Percentiles rank a stretch among this genome's conserved stretches.
Conservation (phyloP, 1,140 invertebrate genomes). For the Diorhabda elongata region DNA sequence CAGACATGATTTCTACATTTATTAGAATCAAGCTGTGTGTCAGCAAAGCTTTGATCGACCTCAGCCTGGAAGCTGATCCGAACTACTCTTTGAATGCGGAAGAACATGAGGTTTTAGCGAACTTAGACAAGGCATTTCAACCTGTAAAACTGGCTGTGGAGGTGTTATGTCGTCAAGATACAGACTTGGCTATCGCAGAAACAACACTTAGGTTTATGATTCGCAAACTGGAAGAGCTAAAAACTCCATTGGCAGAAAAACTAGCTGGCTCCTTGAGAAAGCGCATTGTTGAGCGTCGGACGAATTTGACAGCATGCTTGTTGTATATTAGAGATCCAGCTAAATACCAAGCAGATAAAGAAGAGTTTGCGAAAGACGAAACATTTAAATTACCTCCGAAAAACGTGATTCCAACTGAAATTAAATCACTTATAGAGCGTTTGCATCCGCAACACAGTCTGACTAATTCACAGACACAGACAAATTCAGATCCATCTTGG, state of each 20-base stretch:
- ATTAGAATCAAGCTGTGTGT: conserved; percentile 17
- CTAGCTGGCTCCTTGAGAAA: conserved; percentile 9
- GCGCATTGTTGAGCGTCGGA: conserved; percentile 15
- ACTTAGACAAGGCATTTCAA: conserved; percentile 17
- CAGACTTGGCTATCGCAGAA: conserved; percentile 11
- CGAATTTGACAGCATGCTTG: conserved; percentile 7
- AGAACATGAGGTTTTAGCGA: conserved; percentile 14
- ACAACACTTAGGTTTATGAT: conserved; percentile 17
- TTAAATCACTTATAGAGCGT: background rate
- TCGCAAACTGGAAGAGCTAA: conserved; percentile 19
- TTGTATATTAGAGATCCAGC: conserved; percentile 11
- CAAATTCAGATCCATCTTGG: too few relatives aligned
- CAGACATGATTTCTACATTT: conserved; percentile 16
- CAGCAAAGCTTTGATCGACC: conserved; percentile 20
- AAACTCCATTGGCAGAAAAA: conserved; percentile 4
- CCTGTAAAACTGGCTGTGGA: conserved; percentile 18
- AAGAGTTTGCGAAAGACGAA: conserved; percentile 8
- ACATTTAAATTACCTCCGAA: conserved; percentile 10
- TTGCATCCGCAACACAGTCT: too few relatives aligned
- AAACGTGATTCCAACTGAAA: too few relatives aligned
- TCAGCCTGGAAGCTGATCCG: conserved; percentile 15
- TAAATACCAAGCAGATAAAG: background rate
- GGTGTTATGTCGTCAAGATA: conserved; percentile 12
- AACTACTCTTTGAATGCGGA: conserved; percentile 16
- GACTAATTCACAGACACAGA: conserved; percentile 6